Evolutionary conservation across 2,888 invertebrate species (phyloP), one percentile per base, ranked within the genome.

Genomic region (Dorcus hopei): DNA sequence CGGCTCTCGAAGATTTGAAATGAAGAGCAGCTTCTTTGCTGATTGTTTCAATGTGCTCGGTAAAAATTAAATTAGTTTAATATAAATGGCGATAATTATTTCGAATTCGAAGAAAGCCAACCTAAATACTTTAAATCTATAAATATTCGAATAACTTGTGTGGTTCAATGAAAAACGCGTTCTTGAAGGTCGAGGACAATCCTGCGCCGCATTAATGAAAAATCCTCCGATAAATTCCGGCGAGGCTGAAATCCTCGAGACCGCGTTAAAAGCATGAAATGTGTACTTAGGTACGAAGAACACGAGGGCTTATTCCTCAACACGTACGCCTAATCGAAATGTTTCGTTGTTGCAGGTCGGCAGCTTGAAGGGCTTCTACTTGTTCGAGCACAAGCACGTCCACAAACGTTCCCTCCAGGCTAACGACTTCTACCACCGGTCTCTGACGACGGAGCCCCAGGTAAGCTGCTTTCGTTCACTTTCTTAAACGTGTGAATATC

Each of bases 331-430:
- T 33, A 33, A 33, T 33, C 26, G 26, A 33, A 33, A 33, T 11
- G 14, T 63, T 69, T 70, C 73, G 74, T 80, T 82, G 73, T 89
- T 90, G 59, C 87, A 97, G 96, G 93, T 97, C 76, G 95, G 95
- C 64, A 87, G 91, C 61, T 82, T 97, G 74, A 88, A 89, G 74
- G 87, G 89, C 70, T 95, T 88, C 80, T 97, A 91, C 77, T 82
- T 95, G 71, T 87, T 95, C 76, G 89, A 91, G 73, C 95, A 95
- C 79, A 86, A 88, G 67, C 88, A 87, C 70, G 84, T 97, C 59
- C 87, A 89, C 75, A 96, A 94, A 79, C 84, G 97, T 65, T 96
- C 96, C 9, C 79, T 89, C 53, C 85, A 87, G 66, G 85, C 86
- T 61, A 93, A 90, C 78, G 85, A 87, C 69, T 85, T 87, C 70